Evolutionary conservation across 2,888 invertebrate genomes (phyloP).

Genomic region (Stenotaenia linearis): DNA sequence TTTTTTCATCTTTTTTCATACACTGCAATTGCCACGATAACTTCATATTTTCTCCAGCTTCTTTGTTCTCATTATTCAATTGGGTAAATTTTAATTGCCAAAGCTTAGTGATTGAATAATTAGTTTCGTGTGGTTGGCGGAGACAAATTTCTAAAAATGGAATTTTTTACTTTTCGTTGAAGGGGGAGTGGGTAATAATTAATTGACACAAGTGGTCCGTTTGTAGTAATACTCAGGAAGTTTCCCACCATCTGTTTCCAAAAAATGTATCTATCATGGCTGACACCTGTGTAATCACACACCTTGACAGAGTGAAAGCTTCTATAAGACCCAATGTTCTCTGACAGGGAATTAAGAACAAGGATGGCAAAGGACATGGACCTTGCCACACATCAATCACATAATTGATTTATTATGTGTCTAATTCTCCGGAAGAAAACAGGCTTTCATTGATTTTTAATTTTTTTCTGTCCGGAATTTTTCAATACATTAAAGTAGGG

Average conservation of each 20-base stretch:
- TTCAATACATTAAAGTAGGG: too few species aligned
- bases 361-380: neutral
- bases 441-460: neutral
- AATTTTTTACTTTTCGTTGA: neutral
- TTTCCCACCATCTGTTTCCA: constrained; percentile 1
- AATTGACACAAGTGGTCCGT: neutral
- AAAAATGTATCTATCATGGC: constrained; percentile 1
- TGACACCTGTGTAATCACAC: constrained; percentile 21
- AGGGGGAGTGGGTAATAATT: neutral
- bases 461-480: neutral
- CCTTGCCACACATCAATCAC: constrained; percentile 7
- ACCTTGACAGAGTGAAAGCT: constrained; percentile 19
- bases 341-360: constrained; percentile 12
- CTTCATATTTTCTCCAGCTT: neutral
- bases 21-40: neutral
- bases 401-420: neutral
- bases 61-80: neutral
- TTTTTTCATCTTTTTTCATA: too few species aligned
- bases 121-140: neutral
- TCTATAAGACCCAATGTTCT: neutral
- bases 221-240: neutral
- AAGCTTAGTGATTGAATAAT: constrained; percentile 12
- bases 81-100: constrained; percentile 21
- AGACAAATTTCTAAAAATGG: neutral
- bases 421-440: neutral